Conservation (phyloP, 1,140 invertebrate species). For the Zaprionus camerounensis region DNA sequence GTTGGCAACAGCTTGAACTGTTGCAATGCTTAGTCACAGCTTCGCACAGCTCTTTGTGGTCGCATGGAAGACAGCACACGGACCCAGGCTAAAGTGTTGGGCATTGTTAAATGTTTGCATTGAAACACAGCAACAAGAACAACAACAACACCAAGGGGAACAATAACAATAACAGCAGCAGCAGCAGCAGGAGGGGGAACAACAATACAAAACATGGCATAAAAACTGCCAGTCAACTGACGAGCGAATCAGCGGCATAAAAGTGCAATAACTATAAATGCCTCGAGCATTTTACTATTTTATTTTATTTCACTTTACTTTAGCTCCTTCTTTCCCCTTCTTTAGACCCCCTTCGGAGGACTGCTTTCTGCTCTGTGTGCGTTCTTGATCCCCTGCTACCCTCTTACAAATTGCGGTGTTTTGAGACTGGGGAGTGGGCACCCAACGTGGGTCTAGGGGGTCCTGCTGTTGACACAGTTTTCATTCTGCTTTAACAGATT, state of each 20-base stretch:
- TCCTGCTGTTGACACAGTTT: conserved; percentile 52
- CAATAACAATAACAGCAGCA: not conserved
- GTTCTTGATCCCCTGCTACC: conserved; percentile 18
- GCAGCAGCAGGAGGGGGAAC: not conserved
- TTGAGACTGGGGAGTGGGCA: not conserved
- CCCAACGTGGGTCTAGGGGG: not conserved
- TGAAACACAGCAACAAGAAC: conserved; percentile 14
- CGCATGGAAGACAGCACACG: conserved; percentile 10
- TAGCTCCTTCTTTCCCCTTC: too few relatives aligned
- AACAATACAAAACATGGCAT: conserved; percentile 22
- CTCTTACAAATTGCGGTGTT: conserved; percentile 31
- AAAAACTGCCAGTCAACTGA: conserved; percentile 34
- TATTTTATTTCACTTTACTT: conserved; percentile 28
- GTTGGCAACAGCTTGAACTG: conserved; percentile 57
- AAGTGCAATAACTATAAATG: conserved; percentile 47
- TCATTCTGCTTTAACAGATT: conserved; percentile 44
- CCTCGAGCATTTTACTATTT: conserved; percentile 33
- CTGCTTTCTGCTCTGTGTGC: not conserved
- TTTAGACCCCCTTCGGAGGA: not conserved
- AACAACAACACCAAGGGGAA: conserved; percentile 16
- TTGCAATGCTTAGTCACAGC: conserved; percentile 11
- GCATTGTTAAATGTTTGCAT: conserved; percentile 34
- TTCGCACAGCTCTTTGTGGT: conserved; percentile 11
- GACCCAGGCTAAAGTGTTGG: conserved; percentile 19
- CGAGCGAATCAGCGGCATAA: conserved; percentile 24